These are phyloP conservation scores for Choloepus hoffmanni DNA, from an alignment of 2,113 vertebrate species.

Conservation along the genomic window DNA sequence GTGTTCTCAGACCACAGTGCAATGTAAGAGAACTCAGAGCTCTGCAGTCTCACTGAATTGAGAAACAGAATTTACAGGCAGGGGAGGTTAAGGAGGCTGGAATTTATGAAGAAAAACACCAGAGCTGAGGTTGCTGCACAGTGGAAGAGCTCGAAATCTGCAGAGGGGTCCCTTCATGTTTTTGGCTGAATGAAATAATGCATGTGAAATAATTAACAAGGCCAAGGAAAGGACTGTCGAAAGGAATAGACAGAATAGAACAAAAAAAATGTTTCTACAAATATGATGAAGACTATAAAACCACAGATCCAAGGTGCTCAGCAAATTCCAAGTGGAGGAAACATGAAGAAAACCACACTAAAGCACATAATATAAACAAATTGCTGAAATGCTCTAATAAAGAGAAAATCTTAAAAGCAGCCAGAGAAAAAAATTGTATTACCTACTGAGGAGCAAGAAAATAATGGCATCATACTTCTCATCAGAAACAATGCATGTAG, in stretches of 20 bases:
- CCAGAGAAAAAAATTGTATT: background rate
- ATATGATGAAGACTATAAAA: background rate
- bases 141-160: background rate
- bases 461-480: background rate
- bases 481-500: background rate
- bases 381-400: background rate
- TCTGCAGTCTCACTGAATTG: background rate
- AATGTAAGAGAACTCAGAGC: background rate
- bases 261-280: background rate
- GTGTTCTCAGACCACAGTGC: background rate
- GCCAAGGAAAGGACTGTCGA: background rate
- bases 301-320: background rate
- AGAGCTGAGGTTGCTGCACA: background rate
- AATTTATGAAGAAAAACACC: background rate
- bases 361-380: background rate
- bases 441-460: background rate
- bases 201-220: background rate
- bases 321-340: background rate
- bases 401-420: slow-evolving; percentile 23
- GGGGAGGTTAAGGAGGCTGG: background rate
- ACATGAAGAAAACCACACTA: background rate
- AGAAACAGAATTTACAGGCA: background rate
- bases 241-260: background rate
- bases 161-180: background rate
- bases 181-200: background rate